These are phyloP conservation scores for Yasuhikotakia modesta DNA, from an alignment of 2,797 vertebrate genomes.

Conservation along the genomic window DNA sequence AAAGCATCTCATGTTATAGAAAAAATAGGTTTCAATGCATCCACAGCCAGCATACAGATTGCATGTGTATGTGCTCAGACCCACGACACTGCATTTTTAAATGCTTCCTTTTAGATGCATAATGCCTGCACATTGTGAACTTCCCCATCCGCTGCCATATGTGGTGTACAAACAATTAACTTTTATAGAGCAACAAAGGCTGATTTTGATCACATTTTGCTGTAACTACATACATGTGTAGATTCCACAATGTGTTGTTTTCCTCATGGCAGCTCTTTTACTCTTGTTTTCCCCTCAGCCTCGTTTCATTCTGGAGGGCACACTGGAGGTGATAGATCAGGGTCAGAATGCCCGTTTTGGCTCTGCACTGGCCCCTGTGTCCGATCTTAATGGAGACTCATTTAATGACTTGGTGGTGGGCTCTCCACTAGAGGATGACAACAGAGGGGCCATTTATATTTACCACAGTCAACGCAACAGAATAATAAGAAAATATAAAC, in stretches of 20 bases:
- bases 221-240: background rate
- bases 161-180: slow-evolving; percentile 7
- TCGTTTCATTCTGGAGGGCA: slow-evolving; percentile 82
- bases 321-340: slow-evolving; percentile 81
- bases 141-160: background rate
- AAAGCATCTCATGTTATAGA: background rate
- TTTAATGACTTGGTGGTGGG: slow-evolving; percentile 93
- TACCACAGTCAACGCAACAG: slow-evolving; percentile 84
- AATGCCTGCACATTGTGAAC: slow-evolving; percentile 5
- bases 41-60: background rate
- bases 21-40: background rate
- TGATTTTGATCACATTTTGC: background rate
- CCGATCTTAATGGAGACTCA: slow-evolving; percentile 91
- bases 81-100: slow-evolving; percentile 2
- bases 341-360: slow-evolving; percentile 96
- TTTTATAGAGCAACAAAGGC: background rate
- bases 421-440: slow-evolving; percentile 89
- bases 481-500: slow-evolving; percentile 87
- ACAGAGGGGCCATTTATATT: slow-evolving; percentile 90
- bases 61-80: background rate
- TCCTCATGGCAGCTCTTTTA: background rate
- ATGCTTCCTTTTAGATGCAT: slow-evolving; percentile 1
- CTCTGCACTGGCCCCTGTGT: slow-evolving; percentile 86
- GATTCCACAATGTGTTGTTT: background rate
- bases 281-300: slow-evolving; percentile 35